These are phyloP conservation scores for Caretta caretta DNA, from an alignment of 2,113 vertebrate genomes.

Conservation along the genomic window DNA sequence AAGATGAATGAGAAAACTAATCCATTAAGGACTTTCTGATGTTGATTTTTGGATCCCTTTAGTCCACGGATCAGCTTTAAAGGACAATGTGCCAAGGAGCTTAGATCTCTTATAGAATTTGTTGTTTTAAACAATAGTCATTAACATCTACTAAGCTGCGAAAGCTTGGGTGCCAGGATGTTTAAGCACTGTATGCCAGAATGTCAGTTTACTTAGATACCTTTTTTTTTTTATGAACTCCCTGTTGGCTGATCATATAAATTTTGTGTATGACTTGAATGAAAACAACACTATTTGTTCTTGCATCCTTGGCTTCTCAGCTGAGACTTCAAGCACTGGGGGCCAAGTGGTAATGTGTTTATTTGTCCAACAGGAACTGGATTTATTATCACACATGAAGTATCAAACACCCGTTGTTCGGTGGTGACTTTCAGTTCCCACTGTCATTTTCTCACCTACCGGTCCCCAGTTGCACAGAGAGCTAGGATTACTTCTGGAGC, in stretches of 20 bases:
- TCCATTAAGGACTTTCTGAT: not conserved
- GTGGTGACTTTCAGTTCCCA: not conserved
- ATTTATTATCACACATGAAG: not conserved
- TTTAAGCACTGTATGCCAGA: accelerated
- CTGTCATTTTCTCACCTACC: not conserved
- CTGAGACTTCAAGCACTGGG: not conserved
- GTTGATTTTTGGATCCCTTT: not conserved
- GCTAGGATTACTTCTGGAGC: not conserved
- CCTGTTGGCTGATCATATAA: not conserved
- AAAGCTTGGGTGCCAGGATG: not conserved
- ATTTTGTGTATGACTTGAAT: not conserved
- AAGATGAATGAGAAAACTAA: not conserved
- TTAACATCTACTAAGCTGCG: not conserved
- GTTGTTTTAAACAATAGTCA: not conserved
- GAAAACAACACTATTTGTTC: not conserved
- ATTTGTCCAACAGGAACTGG: not conserved
- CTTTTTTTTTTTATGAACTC: not conserved
- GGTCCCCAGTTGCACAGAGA: not conserved
- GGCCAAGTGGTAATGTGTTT: accelerated
- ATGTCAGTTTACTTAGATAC: not conserved
- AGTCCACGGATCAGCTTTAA: too few species aligned
- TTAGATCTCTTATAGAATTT: not conserved
- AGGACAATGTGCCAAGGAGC: not conserved
- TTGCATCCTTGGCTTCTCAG: accelerated
- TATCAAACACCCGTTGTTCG: accelerated